These are phyloP conservation scores for Ictidomys tridecemlineatus DNA, from an alignment of 2,113 vertebrate genomes.

Conservation along the genomic window DNA sequence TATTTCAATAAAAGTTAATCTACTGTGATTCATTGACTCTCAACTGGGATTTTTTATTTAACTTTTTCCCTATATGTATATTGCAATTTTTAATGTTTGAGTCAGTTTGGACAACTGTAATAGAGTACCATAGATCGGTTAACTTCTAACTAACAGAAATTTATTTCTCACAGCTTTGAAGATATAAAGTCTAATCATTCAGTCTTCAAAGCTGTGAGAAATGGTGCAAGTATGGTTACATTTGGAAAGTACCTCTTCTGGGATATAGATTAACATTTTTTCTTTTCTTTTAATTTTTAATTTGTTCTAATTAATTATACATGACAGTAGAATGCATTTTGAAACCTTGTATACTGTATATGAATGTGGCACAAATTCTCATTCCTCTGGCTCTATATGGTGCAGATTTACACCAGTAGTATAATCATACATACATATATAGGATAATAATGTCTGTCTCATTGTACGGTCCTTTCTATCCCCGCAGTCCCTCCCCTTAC, in stretches of 20 bases:
- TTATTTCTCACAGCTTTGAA: neutral
- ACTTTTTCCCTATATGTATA: neutral
- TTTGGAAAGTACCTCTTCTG: neutral
- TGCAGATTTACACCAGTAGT: too few relatives aligned
- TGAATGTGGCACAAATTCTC: too few relatives aligned
- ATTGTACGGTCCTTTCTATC: too few relatives aligned
- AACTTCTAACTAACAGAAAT: neutral
- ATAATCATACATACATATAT: too few relatives aligned
- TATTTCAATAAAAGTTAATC: slow-evolving; percentile 39
- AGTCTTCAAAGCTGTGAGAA: too few relatives aligned
- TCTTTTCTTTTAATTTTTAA: too few relatives aligned
- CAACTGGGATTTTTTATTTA: neutral
- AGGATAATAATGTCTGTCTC: too few relatives aligned
- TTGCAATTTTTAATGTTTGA: neutral
- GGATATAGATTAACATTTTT: neutral
- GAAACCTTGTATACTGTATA: too few relatives aligned
- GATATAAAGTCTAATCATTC: neutral
- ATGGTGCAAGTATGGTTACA: neutral
- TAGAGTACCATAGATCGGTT: neutral
- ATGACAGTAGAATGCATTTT: too few relatives aligned
- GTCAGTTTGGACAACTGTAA: neutral
- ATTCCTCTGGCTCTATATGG: too few relatives aligned
- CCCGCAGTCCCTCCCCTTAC: too few relatives aligned
- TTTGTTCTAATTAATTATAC: too few relatives aligned
- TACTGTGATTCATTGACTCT: neutral